Evolutionary conservation across 1,140 invertebrate genomes (phyloP), one percentile per base, ranked within the genome.

Genomic region (Carposina sasakii): DNA sequence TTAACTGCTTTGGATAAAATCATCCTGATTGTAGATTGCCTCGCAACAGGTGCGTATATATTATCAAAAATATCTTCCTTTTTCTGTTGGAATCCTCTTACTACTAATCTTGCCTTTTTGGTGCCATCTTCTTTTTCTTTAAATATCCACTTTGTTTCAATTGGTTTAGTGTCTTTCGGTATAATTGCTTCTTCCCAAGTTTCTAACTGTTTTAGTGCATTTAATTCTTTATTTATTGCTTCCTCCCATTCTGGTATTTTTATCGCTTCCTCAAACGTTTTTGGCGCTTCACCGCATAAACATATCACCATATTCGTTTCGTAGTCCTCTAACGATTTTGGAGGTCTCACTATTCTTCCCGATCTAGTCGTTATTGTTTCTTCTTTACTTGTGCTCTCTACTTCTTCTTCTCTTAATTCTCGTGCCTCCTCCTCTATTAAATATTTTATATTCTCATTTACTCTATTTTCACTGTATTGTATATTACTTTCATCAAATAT

Each of bases 91-190:
- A 36, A 47, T 12, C 44, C 44, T 47, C 20, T 28, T 1, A 22
- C 34, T 5, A 47, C 44, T 17, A 47, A 15, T 13, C 34, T 15
- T 3, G 22, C 31, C 19, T 26, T 36, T 16, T 36, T 47, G n/a
- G 15, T 47, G 1, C 44, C 44, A 23, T 47, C 33, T 15, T 28
- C 1, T 47, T 47, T 47, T 3, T 6, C 24, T 24, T 17, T 34
- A 24, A 47, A 47, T 26, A 47, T 24, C 44, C 44, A 47, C 17
- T 47, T 47, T 23, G 44, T 47, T 15, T 47, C 44, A 13, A 47
- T 47, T 1, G 44, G 22, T 36, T 47, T 47, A 1, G 15, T 24
- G 1, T 13, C 33, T 36, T 47, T 10, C 2, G 34, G 33, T 23
- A 47, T 19, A 2, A 26, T 9, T 8, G 2, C 1, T 36, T 23